Evolutionary conservation across 2,113 vertebrate species (phyloP).

Genomic region (Empidonax alnorum): DNA sequence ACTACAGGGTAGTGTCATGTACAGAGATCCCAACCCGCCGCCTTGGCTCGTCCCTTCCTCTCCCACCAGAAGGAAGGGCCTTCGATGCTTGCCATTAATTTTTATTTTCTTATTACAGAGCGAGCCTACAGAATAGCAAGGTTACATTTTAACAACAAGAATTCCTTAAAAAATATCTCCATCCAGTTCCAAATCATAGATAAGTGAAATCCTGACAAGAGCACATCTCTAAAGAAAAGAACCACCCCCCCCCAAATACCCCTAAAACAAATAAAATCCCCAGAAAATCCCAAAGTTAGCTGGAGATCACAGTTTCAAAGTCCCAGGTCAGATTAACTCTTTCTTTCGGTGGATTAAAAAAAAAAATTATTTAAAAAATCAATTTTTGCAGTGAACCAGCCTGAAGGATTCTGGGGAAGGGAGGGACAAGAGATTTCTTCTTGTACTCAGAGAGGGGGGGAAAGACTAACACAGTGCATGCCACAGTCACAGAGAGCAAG

Average conservation of each 20-base stretch:
- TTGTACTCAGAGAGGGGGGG: constrained; percentile 24
- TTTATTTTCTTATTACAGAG: constrained; percentile 72
- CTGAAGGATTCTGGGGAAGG: constrained; percentile 54
- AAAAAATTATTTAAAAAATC: neutral
- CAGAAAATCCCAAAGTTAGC: neutral
- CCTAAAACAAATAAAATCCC: neutral
- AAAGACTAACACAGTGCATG: constrained; percentile 70
- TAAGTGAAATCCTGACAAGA: constrained; percentile 74
- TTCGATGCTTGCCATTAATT: constrained; percentile 29
- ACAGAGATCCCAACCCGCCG: constrained; percentile 81
- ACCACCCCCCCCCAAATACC: neutral
- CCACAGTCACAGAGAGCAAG: constrained; percentile 67
- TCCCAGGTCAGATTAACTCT: constrained; percentile 59
- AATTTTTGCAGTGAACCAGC: constrained; percentile 33
- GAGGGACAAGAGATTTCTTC: constrained; percentile 56
- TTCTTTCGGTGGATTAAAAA: neutral
- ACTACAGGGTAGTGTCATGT: constrained; percentile 89
- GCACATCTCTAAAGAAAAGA: constrained; percentile 64
- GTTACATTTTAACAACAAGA: constrained; percentile 73
- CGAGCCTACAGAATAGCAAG: constrained; percentile 75
- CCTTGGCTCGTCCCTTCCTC: constrained; percentile 61
- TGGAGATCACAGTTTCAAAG: constrained; percentile 57
- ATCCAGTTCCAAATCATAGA: constrained; percentile 72
- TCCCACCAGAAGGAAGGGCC: constrained; percentile 54
- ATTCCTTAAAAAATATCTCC: constrained; percentile 74